Conservation (phyloP, 2,888 invertebrate genomes). For the Eubasilissa splendida region DNA sequence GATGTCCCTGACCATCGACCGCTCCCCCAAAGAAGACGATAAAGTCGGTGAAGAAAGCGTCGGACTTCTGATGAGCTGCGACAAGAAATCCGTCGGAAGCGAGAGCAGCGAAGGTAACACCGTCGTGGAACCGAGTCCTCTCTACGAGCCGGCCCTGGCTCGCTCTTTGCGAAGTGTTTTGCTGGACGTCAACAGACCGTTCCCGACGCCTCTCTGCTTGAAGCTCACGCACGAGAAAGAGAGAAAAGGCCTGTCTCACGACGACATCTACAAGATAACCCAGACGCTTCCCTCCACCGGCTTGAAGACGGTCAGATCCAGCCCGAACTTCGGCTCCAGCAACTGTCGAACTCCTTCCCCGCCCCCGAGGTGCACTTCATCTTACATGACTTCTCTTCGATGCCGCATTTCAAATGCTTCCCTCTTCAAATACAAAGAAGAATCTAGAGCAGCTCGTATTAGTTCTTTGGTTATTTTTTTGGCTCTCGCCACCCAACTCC, state of each 20-base stretch:
- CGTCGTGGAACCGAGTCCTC: constrained; percentile 56
- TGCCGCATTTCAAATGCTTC: constrained; percentile 89
- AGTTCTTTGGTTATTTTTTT: constrained; percentile 85
- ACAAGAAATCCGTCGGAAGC: constrained; percentile 63
- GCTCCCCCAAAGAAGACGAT: constrained; percentile 67
- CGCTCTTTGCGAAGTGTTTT: constrained; percentile 61
- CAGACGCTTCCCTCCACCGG: constrained; percentile 62
- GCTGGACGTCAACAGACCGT: constrained; percentile 65
- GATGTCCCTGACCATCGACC: constrained; percentile 69
- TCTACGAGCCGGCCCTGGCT: constrained; percentile 48
- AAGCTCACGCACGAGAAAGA: constrained; percentile 64
- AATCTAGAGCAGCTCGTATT: constrained; percentile 90
- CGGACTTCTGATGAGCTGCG: constrained; percentile 69
- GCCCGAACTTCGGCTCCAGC: constrained; percentile 70
- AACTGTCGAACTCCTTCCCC: constrained; percentile 64
- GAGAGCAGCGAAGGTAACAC: constrained; percentile 61
- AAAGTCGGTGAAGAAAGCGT: constrained; percentile 68
- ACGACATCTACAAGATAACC: constrained; percentile 62
- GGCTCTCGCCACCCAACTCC: constrained; percentile 65
- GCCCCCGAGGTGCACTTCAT: constrained; percentile 71
- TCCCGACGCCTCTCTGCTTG: constrained; percentile 69
- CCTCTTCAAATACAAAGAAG: constrained; percentile 88
- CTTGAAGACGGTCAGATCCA: constrained; percentile 70
- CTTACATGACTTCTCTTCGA: constrained; percentile 82
- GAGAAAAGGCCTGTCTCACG: constrained; percentile 67